Base-by-base conservation (phyloP, 2,888 invertebrate genomes). In the Ophion ellenae region DNA sequence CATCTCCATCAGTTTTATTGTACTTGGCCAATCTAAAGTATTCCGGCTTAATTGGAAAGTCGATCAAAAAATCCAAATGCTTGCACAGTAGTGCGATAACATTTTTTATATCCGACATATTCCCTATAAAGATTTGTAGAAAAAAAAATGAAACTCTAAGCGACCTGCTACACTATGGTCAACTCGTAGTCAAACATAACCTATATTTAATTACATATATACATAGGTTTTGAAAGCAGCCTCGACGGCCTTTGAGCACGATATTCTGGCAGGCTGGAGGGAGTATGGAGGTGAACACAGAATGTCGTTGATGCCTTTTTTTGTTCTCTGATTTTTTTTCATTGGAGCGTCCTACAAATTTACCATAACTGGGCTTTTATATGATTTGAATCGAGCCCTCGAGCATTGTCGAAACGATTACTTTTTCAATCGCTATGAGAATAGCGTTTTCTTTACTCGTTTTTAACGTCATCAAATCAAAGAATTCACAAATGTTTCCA, bases 11-110 rank as follows among this genome's bases (percentile, higher is more conserved):
- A 9, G 85, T 85, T 86, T 91, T 88, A 83, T 94, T 90, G 71
- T 91, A 93, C 87, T 94, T 94, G 3, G 94, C 93, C 40, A 91
- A 83, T 88, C 93, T 89, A 77, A 94, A 94, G 84, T 92, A 89
- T 86, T 94, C 94, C 0, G 94, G 91, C 85, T 92, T 93, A 28
- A 94, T 87, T 11, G 89, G 53, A 11, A 91, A 87, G 28, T 90
- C 89, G 74, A 91, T 89, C 0, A 93, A 89, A 45, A 89, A 87
- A 84, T 91, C 92, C 57, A 94, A 88, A 91, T 92, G 90, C 69
- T 92, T 92, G 75, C 94, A 94, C 53, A 94, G 87, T 7, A 92
- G 67, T n/a, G 89, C 89, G n/a, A 94, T 91, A 24, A 91, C 91
- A 57, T 88, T 89, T 89, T 93, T 94, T 77, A 93, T 90, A 24